Base-by-base conservation (phyloP, 2,113 vertebrate genomes). In the Oncorhynchus nerka region DNA sequence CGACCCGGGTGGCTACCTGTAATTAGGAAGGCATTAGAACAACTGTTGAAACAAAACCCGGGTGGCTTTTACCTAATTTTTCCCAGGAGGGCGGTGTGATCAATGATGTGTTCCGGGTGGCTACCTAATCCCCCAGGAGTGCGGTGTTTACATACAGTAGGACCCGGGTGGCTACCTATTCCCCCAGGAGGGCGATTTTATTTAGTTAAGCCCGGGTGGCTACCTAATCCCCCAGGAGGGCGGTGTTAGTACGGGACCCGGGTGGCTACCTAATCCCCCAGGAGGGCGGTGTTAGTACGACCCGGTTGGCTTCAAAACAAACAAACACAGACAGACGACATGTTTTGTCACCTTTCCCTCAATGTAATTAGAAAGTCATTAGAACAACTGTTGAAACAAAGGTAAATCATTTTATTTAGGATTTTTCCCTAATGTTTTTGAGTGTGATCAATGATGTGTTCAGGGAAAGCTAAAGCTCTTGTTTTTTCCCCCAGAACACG, bases 331-430 rank as follows among this genome's bases (percentile, higher is more conserved):
- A 76, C 71, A 76, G 72, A 75, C 77, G 89, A 88, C 88, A 87
- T 91, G 89, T 91, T 16, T 90, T 90, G 79, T 87, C 84, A 84
- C 85, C 83, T 87, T 61, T 74, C 59, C 85, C 67, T 79, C 75
- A 19, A 78, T 55, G 81, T 82, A 77, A 34, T 20, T 64, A 13
- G 80, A 9, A 49, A 51, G 72, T 80, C 79, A 82, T 85, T 74
- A 75, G 78, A 83, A 81, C 77, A 67, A 75, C 78, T 81, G 81
- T 83, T 24, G 13, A 65, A 79, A 64, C 79, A 48, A 82, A 75
- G 74, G 77, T 68, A 76, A 76, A 85, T 76, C 64, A 64, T 74
- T 68, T 26, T 55, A 24, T 0, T 28, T 0, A 75, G 74, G 75
- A 77, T 83, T 64, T 78, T 8, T 28, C 22, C 67, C 61, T 2